A percentile compares a stretch with the other conserved stretches of the same genome.
Conservation (phyloP, 2,113 vertebrate genomes). For the Benitochromis conjunctus region DNA sequence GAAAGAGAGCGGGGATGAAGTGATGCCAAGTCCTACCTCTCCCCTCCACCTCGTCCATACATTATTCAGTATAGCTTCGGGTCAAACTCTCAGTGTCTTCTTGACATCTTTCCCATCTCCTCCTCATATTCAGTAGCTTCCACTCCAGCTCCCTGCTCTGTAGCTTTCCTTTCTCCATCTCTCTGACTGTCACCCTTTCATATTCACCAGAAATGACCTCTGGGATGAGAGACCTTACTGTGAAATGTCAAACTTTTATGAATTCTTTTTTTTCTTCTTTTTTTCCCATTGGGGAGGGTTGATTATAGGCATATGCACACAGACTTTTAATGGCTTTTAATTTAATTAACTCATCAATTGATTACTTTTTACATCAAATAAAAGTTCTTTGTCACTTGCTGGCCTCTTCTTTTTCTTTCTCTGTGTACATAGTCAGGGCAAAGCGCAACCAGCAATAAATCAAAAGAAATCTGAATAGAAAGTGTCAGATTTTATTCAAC, state of each 20-base stretch:
- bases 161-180: constrained; percentile 16
- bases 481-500: not conserved
- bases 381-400: not conserved
- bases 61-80: constrained; percentile 66
- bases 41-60: constrained; percentile 29
- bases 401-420: not conserved
- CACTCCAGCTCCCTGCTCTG: not conserved
- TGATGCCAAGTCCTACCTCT: not conserved
- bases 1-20: not conserved
- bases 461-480: not conserved
- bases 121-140: constrained; percentile 16
- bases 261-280: not conserved
- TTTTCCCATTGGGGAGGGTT: not conserved
- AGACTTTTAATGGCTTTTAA: not conserved
- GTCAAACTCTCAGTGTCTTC: constrained; percentile 54
- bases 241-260: constrained; percentile 30
- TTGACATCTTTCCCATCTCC: constrained; percentile 31
- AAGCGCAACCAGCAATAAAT: not conserved
- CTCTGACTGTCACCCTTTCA: constrained; percentile 34
- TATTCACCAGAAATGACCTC: constrained; percentile 33
- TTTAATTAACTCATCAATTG: not conserved
- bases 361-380: not conserved
- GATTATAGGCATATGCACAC: constrained; percentile 1
- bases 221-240: not conserved
- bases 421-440: not conserved